A percentile compares a stretch with the other conserved stretches of the same genome.
Conservation (phyloP, 2,113 vertebrate species). For the Rhinolophus ferrumequinum region DNA sequence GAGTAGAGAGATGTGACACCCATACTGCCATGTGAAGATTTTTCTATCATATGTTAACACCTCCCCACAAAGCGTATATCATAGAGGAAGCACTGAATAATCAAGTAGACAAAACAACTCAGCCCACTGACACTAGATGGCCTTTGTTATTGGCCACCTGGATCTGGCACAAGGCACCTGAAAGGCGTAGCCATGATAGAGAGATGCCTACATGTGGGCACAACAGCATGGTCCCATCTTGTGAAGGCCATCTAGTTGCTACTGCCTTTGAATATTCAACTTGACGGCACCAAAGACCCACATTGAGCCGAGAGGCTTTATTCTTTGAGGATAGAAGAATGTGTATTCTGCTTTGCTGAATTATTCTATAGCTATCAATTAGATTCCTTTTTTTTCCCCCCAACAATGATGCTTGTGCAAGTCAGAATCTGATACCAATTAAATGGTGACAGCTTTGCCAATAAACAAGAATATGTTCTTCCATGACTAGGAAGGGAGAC, state of each 20-base stretch:
- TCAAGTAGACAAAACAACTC: neutral
- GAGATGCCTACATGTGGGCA: neutral
- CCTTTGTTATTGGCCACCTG: neutral
- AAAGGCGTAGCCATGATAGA: neutral
- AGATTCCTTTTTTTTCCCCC: too few species aligned
- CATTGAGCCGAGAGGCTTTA: neutral
- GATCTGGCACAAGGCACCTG: neutral
- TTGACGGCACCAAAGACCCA: neutral
- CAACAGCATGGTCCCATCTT: neutral
- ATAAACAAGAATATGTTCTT: slow-evolving; percentile 82
- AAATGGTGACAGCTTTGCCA: slow-evolving; percentile 86
- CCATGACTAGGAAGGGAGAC: too few species aligned
- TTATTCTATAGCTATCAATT: neutral
- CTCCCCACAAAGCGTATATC: neutral
- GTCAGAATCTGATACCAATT: slow-evolving; percentile 87
- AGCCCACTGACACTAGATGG: neutral
- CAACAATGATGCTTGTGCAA: slow-evolving; percentile 84
- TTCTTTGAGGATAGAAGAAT: neutral
- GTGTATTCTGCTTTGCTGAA: neutral
- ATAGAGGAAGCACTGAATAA: neutral
- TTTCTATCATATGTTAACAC: neutral
- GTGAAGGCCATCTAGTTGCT: neutral
- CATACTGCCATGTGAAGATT: neutral
- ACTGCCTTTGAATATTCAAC: neutral
- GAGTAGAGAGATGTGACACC: neutral